Conservation (phyloP, 2,113 vertebrate species). For the Neogale vison region DNA sequence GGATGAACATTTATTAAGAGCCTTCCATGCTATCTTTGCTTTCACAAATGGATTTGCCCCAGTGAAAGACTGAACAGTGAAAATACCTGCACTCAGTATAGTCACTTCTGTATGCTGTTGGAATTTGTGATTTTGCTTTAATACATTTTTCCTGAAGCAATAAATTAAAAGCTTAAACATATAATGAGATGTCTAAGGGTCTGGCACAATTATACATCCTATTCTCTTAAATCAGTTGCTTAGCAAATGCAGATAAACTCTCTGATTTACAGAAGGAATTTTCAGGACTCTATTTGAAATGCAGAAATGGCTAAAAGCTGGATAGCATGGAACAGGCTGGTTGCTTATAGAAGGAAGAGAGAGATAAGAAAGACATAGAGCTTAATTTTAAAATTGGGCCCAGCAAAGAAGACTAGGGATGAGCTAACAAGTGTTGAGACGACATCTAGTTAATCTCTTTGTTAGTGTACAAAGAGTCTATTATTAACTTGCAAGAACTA, state of each 20-base stretch:
- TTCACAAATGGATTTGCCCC: background rate
- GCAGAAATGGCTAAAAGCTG: constrained; percentile 43
- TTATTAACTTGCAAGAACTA: background rate
- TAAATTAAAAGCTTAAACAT: constrained; percentile 47
- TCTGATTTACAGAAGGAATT: constrained; percentile 9
- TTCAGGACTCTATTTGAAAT: constrained; percentile 33
- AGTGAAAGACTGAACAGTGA: background rate
- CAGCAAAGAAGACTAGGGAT: background rate
- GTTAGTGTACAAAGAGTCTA: background rate
- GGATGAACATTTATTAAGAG: constrained; percentile 12
- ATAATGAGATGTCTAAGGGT: constrained; percentile 1
- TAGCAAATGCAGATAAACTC: constrained; percentile 5
- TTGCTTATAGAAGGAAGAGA: background rate
- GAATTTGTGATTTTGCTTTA: constrained; percentile 46
- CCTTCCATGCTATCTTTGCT: background rate
- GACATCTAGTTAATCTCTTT: background rate
- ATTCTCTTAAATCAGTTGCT: constrained; percentile 35
- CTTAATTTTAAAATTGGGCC: background rate
- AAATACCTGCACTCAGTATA: background rate
- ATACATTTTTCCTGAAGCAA: background rate
- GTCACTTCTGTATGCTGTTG: background rate
- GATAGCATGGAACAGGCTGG: background rate
- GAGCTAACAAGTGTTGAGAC: background rate
- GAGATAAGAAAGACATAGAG: background rate
- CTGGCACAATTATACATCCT: background rate